A percentile compares a stretch with the other conserved stretches of the same genome.
These are phyloP conservation scores for Buphagus erythrorhynchus DNA, from an alignment of 2,797 vertebrate genomes.

Conservation along the genomic window DNA sequence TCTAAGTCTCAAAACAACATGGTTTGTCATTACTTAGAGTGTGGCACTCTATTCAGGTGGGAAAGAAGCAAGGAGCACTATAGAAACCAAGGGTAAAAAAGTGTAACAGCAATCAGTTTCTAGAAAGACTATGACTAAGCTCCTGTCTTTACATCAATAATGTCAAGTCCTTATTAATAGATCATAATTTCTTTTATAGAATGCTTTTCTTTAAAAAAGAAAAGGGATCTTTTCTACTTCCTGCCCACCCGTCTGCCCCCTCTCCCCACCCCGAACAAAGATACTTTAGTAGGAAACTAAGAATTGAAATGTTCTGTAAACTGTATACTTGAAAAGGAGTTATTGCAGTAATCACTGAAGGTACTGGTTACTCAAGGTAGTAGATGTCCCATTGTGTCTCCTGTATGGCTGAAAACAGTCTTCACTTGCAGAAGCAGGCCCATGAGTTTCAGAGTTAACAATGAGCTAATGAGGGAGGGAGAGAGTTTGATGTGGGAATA, in stretches of 20 bases:
- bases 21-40: not conserved
- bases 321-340: not conserved
- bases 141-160: not conserved
- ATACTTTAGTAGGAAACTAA: not conserved
- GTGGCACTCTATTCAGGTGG: not conserved
- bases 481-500: not conserved
- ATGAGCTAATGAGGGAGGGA: not conserved
- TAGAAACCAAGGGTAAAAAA: not conserved
- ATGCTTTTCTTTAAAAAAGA: not conserved
- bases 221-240: not conserved
- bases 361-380: not conserved
- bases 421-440: not conserved
- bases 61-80: not conserved
- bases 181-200: not conserved
- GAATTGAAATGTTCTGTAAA: not conserved
- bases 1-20: not conserved
- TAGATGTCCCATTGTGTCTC: not conserved
- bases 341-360: not conserved
- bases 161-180: not conserved
- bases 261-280: not conserved
- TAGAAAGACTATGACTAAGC: not conserved
- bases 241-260: rapidly evolving
- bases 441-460: not conserved
- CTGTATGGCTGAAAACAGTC: not conserved
- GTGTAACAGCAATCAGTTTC: not conserved